Conservation (phyloP, 2,797 vertebrate species). For the Chelon auratus region DNA sequence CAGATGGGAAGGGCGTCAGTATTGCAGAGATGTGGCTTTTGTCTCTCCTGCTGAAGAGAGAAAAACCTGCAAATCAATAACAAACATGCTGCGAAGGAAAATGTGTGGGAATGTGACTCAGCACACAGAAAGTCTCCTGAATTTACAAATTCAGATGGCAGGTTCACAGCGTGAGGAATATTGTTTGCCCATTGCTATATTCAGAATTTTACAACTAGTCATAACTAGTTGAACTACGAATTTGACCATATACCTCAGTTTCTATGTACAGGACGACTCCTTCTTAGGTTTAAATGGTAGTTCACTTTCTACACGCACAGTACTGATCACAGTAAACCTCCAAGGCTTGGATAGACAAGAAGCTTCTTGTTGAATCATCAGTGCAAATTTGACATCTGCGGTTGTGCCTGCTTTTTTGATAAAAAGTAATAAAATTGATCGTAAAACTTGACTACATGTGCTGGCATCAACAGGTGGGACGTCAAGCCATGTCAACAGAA, state of each 20-base stretch:
- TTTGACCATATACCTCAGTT: no score
- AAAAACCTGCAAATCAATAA: conserved; percentile 67
- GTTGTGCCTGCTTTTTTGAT: neutral
- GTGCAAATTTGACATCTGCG: neutral
- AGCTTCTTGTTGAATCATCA: neutral
- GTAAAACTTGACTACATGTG: neutral
- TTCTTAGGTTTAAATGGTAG: no score
- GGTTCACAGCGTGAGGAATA: conserved; percentile 22
- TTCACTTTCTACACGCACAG: neutral
- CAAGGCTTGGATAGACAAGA: neutral
- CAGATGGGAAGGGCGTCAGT: conserved; percentile 61
- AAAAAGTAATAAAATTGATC: neutral
- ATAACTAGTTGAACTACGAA: neutral
- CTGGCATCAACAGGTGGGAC: neutral
- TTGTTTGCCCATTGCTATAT: conserved; percentile 41
- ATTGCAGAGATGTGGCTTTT: conserved; percentile 66
- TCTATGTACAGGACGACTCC: no score
- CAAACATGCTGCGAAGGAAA: conserved; percentile 57
- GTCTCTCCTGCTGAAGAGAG: conserved; percentile 59
- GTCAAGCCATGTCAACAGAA: neutral
- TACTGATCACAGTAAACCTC: neutral
- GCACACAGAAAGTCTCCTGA: conserved; percentile 46
- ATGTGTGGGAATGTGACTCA: conserved; percentile 66
- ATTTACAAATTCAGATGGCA: conserved; percentile 46
- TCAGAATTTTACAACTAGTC: conserved; percentile 29